Percentiles rank a stretch among this genome's conserved stretches.
phyloP scores from a whole-genome alignment of 2,888 invertebrate species.

The Epinotia demarniana region DNA sequence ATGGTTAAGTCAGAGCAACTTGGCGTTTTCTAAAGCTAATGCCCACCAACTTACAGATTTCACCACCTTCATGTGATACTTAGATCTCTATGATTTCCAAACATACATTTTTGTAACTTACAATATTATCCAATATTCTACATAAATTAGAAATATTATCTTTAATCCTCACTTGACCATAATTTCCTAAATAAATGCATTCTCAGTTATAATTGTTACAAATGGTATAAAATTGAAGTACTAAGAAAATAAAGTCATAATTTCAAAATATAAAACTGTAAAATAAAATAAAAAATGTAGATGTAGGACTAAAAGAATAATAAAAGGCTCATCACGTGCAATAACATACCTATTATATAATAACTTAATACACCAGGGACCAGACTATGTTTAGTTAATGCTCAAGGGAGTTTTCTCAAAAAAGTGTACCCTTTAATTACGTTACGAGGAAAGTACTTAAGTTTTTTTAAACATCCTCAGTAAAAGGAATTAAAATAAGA shows the following conservation, averaged over 20 bases:
- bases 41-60: not conserved
- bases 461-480: too few relatives aligned
- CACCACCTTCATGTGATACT: not conserved
- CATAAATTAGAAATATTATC: not conserved
- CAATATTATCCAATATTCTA: not conserved
- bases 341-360: not conserved
- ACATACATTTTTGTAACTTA: not conserved
- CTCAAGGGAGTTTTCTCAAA: too few relatives aligned
- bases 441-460: too few relatives aligned
- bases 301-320: not conserved
- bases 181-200: slow-evolving; percentile 3
- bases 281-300: not conserved
- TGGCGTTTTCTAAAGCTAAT: not conserved
- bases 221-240: not conserved
- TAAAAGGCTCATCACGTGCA: not conserved
- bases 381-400: too few relatives aligned
- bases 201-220: not conserved
- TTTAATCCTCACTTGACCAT: not conserved
- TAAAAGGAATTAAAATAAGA: too few relatives aligned
- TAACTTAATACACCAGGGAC: not conserved
- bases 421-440: too few relatives aligned
- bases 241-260: not conserved
- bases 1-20: not conserved
- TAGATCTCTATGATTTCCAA: not conserved
- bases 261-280: not conserved